Conservation (phyloP, 1,140 invertebrate genomes). For the Mercenaria mercenaria region DNA sequence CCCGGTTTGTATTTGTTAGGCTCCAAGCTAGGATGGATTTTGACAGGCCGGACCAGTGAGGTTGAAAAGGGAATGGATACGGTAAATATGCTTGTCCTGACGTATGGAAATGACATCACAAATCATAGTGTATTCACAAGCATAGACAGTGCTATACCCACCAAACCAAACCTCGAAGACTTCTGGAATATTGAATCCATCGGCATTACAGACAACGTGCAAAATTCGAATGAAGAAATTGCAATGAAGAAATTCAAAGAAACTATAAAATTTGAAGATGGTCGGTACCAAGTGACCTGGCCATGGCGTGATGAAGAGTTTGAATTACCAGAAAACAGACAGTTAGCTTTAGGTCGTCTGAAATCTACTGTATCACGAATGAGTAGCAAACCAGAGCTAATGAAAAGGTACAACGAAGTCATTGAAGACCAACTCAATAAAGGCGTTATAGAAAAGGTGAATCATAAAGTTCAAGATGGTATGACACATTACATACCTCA, state of each 20-base stretch:
- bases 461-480: background rate
- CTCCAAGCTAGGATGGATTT: no score
- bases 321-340: background rate
- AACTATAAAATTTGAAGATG: no score
- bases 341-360: background rate
- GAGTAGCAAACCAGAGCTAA: background rate
- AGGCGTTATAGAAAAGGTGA: constrained; percentile 29
- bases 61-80: background rate
- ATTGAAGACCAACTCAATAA: constrained; percentile 44
- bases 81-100: constrained; percentile 33
- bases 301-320: constrained; percentile 5
- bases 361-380: background rate
- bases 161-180: constrained; percentile 43
- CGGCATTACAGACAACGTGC: background rate
- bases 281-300: no score
- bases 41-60: background rate
- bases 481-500: constrained; percentile 43
- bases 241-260: constrained; percentile 15
- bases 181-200: no score
- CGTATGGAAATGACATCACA: constrained; percentile 4
- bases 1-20: background rate
- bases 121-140: background rate
- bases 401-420: constrained; percentile 27
- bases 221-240: background rate
- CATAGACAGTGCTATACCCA: background rate